Percentiles rank a stretch among this genome's conserved stretches.
Evolutionary conservation across 1,140 invertebrate genomes (phyloP).

Genomic region (Aphis craccivora): DNA sequence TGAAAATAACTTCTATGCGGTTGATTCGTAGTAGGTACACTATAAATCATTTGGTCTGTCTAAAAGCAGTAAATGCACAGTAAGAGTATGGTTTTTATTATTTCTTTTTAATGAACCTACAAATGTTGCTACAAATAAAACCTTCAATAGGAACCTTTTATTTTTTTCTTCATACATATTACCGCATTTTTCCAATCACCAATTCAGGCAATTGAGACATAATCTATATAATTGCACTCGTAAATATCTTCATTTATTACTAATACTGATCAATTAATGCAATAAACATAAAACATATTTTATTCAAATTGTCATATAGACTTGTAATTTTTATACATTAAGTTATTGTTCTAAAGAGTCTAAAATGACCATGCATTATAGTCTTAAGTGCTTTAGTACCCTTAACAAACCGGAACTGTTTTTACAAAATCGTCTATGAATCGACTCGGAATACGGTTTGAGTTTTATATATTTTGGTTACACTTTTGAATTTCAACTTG

Average conservation of each 20-base stretch:
- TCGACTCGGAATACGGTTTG: not conserved
- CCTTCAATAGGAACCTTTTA: not conserved
- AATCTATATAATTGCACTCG: not conserved
- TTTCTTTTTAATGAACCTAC: conserved; percentile 38
- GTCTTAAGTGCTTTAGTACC: not conserved
- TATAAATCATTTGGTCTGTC: conserved; percentile 39
- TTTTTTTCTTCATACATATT: not conserved
- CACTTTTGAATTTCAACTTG: conserved; percentile 36
- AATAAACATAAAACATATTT: not conserved
- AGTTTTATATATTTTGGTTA: conserved; percentile 33
- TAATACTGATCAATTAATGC: not conserved
- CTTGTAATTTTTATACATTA: not conserved
- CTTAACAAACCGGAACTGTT: conserved; percentile 21
- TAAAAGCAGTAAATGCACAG: conserved; percentile 32
- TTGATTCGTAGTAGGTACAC: not conserved
- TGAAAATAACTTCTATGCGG: not conserved
- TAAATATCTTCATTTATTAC: not conserved
- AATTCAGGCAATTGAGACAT: not conserved
- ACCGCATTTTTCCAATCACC: not conserved
- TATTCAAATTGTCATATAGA: not conserved
- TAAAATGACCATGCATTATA: not conserved
- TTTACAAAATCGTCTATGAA: conserved; percentile 29
- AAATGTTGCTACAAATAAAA: conserved; percentile 39
- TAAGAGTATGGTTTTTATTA: conserved; percentile 30
- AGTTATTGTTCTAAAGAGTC: not conserved